Percentiles rank a stretch among this genome's conserved stretches.
Conservation (phyloP, 2,113 vertebrate genomes). For the Nipponia nippon region DNA sequence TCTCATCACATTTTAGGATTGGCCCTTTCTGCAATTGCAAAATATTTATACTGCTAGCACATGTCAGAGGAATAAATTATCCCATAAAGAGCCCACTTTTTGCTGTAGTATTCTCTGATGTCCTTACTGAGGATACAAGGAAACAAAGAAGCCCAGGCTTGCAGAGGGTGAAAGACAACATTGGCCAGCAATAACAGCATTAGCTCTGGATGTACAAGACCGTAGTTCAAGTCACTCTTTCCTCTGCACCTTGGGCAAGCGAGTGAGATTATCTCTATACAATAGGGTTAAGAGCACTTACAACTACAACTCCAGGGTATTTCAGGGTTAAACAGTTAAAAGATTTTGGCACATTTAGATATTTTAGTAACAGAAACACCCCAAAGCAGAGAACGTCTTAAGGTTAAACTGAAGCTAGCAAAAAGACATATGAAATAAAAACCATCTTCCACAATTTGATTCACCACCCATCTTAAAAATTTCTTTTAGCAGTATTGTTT, state of each 20-base stretch:
- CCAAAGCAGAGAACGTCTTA: neutral
- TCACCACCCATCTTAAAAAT: neutral
- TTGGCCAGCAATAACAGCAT: constrained; percentile 31
- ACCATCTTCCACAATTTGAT: neutral
- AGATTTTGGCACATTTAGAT: neutral
- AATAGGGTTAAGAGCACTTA: neutral
- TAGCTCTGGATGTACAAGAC: neutral
- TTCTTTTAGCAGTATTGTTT: neutral
- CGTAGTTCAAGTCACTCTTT: neutral
- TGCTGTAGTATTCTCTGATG: constrained; percentile 50
- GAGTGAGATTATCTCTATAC: neutral
- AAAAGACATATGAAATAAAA: neutral
- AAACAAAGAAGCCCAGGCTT: neutral
- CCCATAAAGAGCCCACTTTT: constrained; percentile 46
- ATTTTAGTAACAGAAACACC: neutral
- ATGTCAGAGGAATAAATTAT: constrained; percentile 67
- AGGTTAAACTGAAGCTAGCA: neutral
- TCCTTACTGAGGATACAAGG: constrained; percentile 57
- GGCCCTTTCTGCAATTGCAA: constrained; percentile 21
- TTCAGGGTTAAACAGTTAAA: neutral
- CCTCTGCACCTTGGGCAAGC: neutral
- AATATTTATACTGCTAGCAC: constrained; percentile 44
- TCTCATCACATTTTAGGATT: constrained; percentile 10
- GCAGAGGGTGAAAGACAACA: neutral
- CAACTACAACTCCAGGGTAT: neutral